Base-by-base conservation (phyloP, 1,140 invertebrate species). In the Onthophagus taurus region DNA sequence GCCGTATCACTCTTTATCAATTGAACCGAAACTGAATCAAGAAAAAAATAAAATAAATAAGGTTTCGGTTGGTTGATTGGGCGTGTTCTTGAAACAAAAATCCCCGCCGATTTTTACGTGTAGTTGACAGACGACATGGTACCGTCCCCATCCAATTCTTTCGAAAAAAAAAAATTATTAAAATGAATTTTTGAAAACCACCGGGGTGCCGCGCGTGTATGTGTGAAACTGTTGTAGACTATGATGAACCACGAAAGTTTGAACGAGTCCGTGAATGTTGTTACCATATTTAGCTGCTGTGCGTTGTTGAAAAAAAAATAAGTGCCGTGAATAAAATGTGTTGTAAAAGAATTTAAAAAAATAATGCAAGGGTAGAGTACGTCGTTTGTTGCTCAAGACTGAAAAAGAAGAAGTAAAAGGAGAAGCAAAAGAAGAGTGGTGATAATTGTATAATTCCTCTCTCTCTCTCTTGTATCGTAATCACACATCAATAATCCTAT, bases 331-430 rank as follows among this genome's bases (percentile, higher is more conserved):
- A 54, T 45, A 44, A 47, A n/a, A n/a, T n/a, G n/a, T n/a, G n/a
- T n/a, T n/a, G n/a, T n/a, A n/a, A n/a, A n/a, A n/a, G n/a, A n/a
- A n/a, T n/a, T n/a, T n/a, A n/a, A n/a, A n/a, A n/a, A n/a, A n/a
- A n/a, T n/a, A n/a, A n/a, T n/a, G n/a, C n/a, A n/a, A n/a, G n/a
- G n/a, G n/a, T n/a, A 45, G 51, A 43, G 37, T 50, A 53, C 42
- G 38, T n/a, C n/a, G n/a, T n/a, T n/a, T n/a, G n/a, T 41, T 41
- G 38, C 48, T 54, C 52, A 51, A 54, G 52, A 53, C 51, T 53
- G 51, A 53, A 50, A 36, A n/a, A n/a, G n/a, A n/a, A n/a, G n/a
- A n/a, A n/a, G n/a, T n/a, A n/a, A n/a, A n/a, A n/a, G n/a, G n/a
- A n/a, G n/a, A n/a, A n/a, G n/a, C n/a, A n/a, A n/a, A n/a, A n/a